Base-by-base conservation (phyloP, 2,113 vertebrate genomes). In the Junco hyemalis region DNA sequence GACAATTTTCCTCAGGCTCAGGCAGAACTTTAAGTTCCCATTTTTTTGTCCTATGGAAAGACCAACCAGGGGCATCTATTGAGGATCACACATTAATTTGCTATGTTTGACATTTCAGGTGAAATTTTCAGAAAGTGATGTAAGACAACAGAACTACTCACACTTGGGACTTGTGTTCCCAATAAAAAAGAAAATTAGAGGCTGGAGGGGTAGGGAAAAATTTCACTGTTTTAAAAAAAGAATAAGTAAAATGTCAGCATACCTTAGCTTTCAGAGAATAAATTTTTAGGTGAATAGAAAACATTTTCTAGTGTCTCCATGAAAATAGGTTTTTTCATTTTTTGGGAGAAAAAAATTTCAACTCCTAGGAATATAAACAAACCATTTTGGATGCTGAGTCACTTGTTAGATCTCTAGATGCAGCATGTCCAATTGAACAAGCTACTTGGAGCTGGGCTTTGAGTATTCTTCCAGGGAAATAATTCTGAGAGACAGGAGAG, bases 281-380 rank as follows among this genome's bases (percentile, higher is more conserved):
- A 45, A 13, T 64, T 72, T 95, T 68, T 25, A 17, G n/a, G 14
- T 35, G 31, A 51, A 38, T 3, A 70, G 22, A 81, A 73, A 88
- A 68, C 12, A 40, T 6, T 85, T 85, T 28, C 16, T 44, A 36
- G 7, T 53, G 20, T 64, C 53, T 94, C 28, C n/a, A 40, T 68
- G 72, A 51, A 78, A 78, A 73, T 4, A 65, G 11, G 4, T 85
- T 56, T 54, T 45, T 45, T 69, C 10, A 38, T 21, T 60, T 73
- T 54, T 50, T 2, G 1, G 1, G 15, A 19, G 8, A 31, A 20
- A 65, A 31, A 28, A 13, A 13, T 4, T 4, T 77, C 7, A 35
- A 24, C 33, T 59, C 25, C 0, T 1, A 68, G 28, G 18, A 76
- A 76, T 24, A 56, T 50, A 70, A 88, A 29, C 33, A 65, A 92